phyloP scores from a whole-genome alignment of 1,140 invertebrate species.

The Drosophila lacertosa region DNA sequence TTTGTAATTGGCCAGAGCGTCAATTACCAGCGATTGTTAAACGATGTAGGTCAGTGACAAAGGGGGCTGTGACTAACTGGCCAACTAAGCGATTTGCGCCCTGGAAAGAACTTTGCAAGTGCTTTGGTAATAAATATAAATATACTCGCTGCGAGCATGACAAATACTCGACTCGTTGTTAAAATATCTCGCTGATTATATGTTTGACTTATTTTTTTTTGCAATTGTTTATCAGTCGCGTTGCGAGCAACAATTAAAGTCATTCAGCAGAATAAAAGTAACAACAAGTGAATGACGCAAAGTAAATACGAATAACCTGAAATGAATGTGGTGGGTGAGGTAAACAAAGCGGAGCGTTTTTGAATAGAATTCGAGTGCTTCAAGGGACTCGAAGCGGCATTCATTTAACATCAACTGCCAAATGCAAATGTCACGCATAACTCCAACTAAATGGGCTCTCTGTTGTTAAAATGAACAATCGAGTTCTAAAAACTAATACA shows the following conservation, averaged over 20 bases:
- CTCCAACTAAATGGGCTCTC: no score
- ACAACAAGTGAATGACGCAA: slow-evolving; percentile 22
- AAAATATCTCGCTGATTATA: slow-evolving; percentile 31
- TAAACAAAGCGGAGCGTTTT: slow-evolving; percentile 39
- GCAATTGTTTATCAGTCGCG: slow-evolving; percentile 50
- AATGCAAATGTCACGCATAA: no score
- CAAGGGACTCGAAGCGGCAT: background rate
- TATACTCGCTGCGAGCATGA: slow-evolving; percentile 23
- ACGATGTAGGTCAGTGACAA: slow-evolving; percentile 11
- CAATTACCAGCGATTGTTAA: background rate
- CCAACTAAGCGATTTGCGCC: no score
- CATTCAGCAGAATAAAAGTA: slow-evolving; percentile 44
- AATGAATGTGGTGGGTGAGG: slow-evolving; percentile 9
- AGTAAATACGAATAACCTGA: slow-evolving; percentile 11
- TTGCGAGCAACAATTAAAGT: slow-evolving; percentile 46
- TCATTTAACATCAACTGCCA: no score
- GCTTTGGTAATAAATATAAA: slow-evolving; percentile 10
- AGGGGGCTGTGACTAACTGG: background rate
- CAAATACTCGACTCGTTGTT: slow-evolving; percentile 38
- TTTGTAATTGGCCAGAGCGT: background rate
- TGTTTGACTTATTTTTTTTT: slow-evolving; percentile 12
- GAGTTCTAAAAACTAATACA: no score
- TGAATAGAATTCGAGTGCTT: slow-evolving; percentile 4
- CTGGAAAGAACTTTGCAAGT: background rate
- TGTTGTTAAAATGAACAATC: no score